Evolutionary conservation across 2,797 vertebrate genomes (phyloP), one percentile per base, ranked within the genome.

Genomic region (Spea hammondii): DNA sequence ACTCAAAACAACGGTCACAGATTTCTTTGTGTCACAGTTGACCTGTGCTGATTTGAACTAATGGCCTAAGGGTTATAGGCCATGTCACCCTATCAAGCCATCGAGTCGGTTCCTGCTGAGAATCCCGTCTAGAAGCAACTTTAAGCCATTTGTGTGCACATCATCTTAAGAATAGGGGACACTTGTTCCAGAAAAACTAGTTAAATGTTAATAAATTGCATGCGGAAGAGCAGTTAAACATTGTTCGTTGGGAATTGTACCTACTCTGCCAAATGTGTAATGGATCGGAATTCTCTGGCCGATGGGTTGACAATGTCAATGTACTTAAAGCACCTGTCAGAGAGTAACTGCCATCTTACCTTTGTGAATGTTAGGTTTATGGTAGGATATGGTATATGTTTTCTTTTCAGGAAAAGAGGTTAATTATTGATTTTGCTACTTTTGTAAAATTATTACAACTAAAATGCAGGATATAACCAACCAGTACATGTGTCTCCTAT

Each of bases 51-150:
- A 6, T 72, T 78, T 64, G 70, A 85, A 70, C 54, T 44, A 70
- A 54, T 62, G 51, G 70, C 79, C 76, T 82, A 17, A 51, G 50
- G 54, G 46, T 0, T 9, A 73, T 13, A 78, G 80, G 13, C 68
- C 74, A 64, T 83, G 59, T 54, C 46, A 1, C 67, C 49, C 1
- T 65, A 45, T 60, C 44, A 70, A 72, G 4, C 48, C 53, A 70
- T 74, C 4, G 12, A 59, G 73, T 79, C 82, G 48, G 64, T 65
- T 77, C 53, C 44, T 77, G 84, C 80, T 67, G 0, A 67, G 85
- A 86, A 77, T 67, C 83, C 54, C 76, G 62, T 67, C 57, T 66
- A 14, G 45, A n/a, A 69, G 65, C 48, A 79, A 74, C 59, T 66
- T 59, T 74, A 69, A 79, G 47, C 72, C 50, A 79, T 79, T 79